These are phyloP conservation scores for Ctenodactylus gundi DNA, from an alignment of 2,113 vertebrate genomes.

Conservation along the genomic window DNA sequence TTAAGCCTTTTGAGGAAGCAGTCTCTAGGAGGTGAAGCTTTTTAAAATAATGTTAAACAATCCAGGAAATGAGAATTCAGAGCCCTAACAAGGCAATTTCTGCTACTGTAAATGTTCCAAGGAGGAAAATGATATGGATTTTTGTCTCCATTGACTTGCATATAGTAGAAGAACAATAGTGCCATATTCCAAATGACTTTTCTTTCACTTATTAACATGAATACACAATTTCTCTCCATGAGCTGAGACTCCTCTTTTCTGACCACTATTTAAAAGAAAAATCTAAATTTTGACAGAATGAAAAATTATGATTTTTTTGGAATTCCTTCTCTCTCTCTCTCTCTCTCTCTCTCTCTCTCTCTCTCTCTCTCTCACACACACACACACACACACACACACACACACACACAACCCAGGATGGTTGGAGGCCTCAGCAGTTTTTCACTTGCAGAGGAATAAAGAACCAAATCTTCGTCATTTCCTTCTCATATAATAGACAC, in stretches of 20 bases:
- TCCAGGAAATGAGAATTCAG: not conserved
- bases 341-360: no score
- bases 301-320: not conserved
- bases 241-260: not conserved
- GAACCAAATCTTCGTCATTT: not conserved
- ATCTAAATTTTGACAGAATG: not conserved
- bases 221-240: not conserved
- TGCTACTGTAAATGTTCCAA: not conserved
- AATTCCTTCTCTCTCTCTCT: no score
- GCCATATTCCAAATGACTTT: not conserved
- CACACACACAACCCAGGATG: not conserved
- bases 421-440: not conserved
- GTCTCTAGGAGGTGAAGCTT: not conserved
- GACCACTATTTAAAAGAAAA: not conserved
- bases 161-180: not conserved
- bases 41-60: not conserved
- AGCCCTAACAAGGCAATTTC: not conserved
- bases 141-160: not conserved
- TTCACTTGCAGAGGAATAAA: not conserved
- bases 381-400: no score
- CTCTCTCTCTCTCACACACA: no score
- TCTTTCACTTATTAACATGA: not conserved
- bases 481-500: not conserved
- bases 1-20: no score
- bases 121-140: fast-evolving